These are phyloP conservation scores for Petrocephalus sullivani DNA, from an alignment of 2,797 vertebrate genomes.

Conservation along the genomic window DNA sequence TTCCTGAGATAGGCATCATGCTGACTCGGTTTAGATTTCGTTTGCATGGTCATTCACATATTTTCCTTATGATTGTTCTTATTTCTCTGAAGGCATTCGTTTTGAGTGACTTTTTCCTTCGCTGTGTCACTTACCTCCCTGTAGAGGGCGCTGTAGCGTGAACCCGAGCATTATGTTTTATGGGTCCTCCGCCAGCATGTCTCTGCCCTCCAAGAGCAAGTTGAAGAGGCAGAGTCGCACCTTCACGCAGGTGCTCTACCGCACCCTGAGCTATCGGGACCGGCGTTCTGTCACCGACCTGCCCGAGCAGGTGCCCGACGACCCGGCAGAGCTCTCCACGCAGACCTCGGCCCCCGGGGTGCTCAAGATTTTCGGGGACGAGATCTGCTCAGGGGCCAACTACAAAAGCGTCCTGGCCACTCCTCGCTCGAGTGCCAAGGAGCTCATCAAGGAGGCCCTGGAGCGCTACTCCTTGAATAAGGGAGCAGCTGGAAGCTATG, in stretches of 20 bases:
- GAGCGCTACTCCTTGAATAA: slow-evolving; percentile 86
- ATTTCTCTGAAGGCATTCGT: not conserved
- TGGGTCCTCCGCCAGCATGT: slow-evolving; percentile 81
- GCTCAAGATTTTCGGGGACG: slow-evolving; percentile 89
- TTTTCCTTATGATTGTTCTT: not conserved
- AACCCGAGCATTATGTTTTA: slow-evolving; percentile 76
- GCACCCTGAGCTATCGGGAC: slow-evolving; percentile 86
- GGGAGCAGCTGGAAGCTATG: slow-evolving; percentile 64
- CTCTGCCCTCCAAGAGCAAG: slow-evolving; percentile 82
- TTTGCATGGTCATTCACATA: not conserved
- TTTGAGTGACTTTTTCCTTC: not conserved
- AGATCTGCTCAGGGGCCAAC: slow-evolving; percentile 83
- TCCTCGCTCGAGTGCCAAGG: slow-evolving; percentile 74
- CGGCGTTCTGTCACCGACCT: slow-evolving; percentile 61
- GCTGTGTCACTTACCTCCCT: not conserved
- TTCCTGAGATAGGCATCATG: not conserved
- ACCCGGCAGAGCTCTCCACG: slow-evolving; percentile 87
- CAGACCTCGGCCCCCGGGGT: slow-evolving; percentile 87
- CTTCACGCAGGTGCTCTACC: slow-evolving; percentile 81
- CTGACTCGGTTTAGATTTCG: not conserved
- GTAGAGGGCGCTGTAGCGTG: slow-evolving; percentile 35
- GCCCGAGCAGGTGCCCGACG: slow-evolving; percentile 62
- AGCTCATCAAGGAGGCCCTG: slow-evolving; percentile 87
- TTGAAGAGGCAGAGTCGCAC: slow-evolving; percentile 86
- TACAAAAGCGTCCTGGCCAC: slow-evolving; percentile 95